phyloP scores from a whole-genome alignment of 2,797 vertebrate genomes.

The Rhabdophis nuchalis region DNA sequence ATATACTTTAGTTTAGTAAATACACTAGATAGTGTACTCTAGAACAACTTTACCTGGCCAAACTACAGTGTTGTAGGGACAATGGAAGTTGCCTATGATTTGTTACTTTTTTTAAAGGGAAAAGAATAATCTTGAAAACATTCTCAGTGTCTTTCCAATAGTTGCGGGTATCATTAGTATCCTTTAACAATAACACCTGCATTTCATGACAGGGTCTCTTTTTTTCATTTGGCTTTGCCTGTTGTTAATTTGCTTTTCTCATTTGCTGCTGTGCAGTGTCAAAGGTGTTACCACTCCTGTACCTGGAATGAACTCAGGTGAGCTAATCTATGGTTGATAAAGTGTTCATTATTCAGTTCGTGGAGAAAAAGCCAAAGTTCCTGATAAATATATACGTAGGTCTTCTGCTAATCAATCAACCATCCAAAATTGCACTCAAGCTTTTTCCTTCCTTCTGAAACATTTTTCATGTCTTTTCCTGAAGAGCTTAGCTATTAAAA shows the following conservation, averaged over 20 bases:
- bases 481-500: not conserved
- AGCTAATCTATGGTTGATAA: constrained; percentile 7
- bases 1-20: not conserved
- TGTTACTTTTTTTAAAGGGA: not conserved
- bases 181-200: constrained; percentile 21
- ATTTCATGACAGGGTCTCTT: constrained; percentile 28
- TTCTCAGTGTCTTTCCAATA: constrained; percentile 16
- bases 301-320: constrained; percentile 33
- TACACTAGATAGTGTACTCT: not conserved
- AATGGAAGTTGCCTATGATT: not conserved
- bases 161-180: constrained; percentile 13
- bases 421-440: not conserved
- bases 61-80: not conserved
- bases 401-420: not conserved
- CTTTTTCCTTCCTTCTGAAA: not conserved
- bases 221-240: constrained; percentile 26
- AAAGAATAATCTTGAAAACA: not conserved
- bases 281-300: constrained; percentile 26
- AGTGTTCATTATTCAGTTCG: not conserved
- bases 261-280: constrained; percentile 24
- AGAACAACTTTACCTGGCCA: not conserved
- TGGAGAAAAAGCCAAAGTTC: not conserved
- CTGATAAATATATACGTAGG: not conserved
- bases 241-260: constrained; percentile 35
- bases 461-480: not conserved